Conservation (phyloP, 2,888 invertebrate genomes). For the Agrypnus murinus region DNA sequence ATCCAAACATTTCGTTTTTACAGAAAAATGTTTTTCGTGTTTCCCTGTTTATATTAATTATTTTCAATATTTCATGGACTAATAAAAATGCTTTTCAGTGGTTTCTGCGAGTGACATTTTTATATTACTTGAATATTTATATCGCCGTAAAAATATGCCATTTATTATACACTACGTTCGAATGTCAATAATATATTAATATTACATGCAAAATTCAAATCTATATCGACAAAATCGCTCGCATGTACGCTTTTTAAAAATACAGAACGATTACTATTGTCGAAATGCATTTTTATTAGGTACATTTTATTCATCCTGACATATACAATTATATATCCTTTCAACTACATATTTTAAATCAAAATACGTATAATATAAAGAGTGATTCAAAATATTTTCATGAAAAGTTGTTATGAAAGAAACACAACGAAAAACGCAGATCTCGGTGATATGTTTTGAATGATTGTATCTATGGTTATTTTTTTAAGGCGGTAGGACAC, state of each 20-base stretch:
- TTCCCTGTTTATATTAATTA: constrained; percentile 53
- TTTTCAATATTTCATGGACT: constrained; percentile 58
- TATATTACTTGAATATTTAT: constrained; percentile 64
- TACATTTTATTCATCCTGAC: too few relatives aligned
- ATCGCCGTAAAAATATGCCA: constrained; percentile 54
- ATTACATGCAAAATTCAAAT: constrained; percentile 49
- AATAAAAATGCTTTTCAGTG: constrained; percentile 62
- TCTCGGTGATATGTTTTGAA: too few relatives aligned
- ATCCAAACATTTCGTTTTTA: constrained; percentile 43
- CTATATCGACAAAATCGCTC: constrained; percentile 39
- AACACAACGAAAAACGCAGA: too few relatives aligned
- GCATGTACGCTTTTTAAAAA: constrained; percentile 30
- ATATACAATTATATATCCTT: too few relatives aligned
- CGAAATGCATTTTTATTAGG: too few relatives aligned
- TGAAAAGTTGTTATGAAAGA: too few relatives aligned
- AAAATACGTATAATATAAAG: too few relatives aligned
- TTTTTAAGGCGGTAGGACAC: too few relatives aligned
- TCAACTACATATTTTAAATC: too few relatives aligned
- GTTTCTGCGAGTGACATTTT: constrained; percentile 63
- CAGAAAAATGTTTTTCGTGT: constrained; percentile 50
- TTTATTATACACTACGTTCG: constrained; percentile 51
- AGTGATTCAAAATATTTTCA: too few relatives aligned
- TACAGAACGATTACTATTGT: not conserved
- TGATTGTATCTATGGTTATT: too few relatives aligned
- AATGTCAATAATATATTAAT: constrained; percentile 51